A percentile compares a stretch with the other conserved stretches of the same genome.
Conservation (phyloP, 2,113 vertebrate genomes). For the Xyliphius kryptos region DNA sequence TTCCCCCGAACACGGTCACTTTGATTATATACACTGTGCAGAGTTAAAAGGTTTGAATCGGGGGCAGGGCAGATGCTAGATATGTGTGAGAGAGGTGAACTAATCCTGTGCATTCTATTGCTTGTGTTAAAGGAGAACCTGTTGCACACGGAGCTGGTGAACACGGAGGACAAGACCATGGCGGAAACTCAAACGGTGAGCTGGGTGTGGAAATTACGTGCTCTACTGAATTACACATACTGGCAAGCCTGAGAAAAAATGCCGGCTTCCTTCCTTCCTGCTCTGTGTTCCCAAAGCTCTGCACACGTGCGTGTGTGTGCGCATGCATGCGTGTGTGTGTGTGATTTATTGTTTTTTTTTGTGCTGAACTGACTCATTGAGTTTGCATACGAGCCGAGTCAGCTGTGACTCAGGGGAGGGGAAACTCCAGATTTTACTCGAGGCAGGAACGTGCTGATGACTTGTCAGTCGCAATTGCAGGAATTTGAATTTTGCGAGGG, state of each 20-base stretch:
- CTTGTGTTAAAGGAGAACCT: constrained; percentile 71
- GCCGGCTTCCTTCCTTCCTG: no score
- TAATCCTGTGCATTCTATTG: constrained; percentile 29
- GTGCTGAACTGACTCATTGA: constrained; percentile 25
- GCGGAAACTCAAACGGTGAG: constrained; percentile 67
- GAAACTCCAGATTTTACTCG: constrained; percentile 40
- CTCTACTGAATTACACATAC: no score
- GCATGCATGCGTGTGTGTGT: no score
- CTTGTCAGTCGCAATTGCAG: constrained; percentile 8
- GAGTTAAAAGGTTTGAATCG: no score
- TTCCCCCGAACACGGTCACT: no score
- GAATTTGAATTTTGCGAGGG: constrained; percentile 23
- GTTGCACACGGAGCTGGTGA: constrained; percentile 80
- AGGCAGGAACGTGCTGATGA: constrained; percentile 22
- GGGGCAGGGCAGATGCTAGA: background rate
- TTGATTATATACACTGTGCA: no score
- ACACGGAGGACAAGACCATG: constrained; percentile 58
- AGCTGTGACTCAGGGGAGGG: constrained; percentile 27
- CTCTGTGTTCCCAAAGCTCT: no score
- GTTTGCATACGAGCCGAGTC: constrained; percentile 11
- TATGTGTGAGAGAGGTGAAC: no score
- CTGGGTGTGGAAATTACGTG: background rate
- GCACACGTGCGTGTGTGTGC: no score
- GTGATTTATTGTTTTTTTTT: no score
- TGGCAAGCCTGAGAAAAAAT: no score